Conservation (phyloP, 2,888 invertebrate genomes). For the Drosophila paramelanica region DNA sequence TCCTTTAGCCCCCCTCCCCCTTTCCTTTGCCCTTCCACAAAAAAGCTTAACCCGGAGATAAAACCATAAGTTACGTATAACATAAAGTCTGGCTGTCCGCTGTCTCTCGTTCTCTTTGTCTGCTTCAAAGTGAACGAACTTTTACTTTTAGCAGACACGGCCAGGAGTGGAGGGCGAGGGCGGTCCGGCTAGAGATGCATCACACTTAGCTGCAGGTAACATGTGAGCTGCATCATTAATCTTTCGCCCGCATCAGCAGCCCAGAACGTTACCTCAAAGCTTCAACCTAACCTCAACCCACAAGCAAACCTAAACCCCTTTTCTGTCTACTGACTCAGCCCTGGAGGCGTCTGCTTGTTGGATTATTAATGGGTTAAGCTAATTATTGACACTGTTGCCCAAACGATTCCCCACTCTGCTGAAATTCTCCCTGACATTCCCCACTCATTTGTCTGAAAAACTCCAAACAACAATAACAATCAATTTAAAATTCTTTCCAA, state of each 20-base stretch:
- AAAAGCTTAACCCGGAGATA: constrained; percentile 35
- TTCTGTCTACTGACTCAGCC: constrained; percentile 61
- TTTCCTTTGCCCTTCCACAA: not conserved
- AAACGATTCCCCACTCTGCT: not conserved
- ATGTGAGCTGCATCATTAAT: constrained; percentile 62
- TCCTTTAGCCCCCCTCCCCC: not conserved
- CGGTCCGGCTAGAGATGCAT: constrained; percentile 25
- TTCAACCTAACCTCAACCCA: constrained; percentile 8
- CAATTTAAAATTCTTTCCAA: constrained; percentile 82
- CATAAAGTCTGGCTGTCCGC: constrained; percentile 22
- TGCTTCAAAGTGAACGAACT: constrained; percentile 71
- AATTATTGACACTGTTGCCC: constrained; percentile 72
- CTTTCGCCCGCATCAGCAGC: constrained; percentile 46
- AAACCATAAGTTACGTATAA: constrained; percentile 54
- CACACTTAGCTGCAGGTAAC: constrained; percentile 53
- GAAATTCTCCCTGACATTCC: not conserved
- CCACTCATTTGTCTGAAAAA: not conserved
- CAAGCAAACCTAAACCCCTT: constrained; percentile 2
- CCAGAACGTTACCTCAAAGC: not conserved
- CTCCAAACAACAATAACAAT: constrained; percentile 70
- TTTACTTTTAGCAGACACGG: constrained; percentile 62
- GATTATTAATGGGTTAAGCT: constrained; percentile 79
- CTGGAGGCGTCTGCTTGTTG: constrained; percentile 21
- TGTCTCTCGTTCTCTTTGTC: constrained; percentile 11
- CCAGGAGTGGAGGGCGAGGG: not conserved